These are phyloP conservation scores for Melanotaenia pygmaea DNA, from an alignment of 2,797 vertebrate genomes.

Conservation along the genomic window DNA sequence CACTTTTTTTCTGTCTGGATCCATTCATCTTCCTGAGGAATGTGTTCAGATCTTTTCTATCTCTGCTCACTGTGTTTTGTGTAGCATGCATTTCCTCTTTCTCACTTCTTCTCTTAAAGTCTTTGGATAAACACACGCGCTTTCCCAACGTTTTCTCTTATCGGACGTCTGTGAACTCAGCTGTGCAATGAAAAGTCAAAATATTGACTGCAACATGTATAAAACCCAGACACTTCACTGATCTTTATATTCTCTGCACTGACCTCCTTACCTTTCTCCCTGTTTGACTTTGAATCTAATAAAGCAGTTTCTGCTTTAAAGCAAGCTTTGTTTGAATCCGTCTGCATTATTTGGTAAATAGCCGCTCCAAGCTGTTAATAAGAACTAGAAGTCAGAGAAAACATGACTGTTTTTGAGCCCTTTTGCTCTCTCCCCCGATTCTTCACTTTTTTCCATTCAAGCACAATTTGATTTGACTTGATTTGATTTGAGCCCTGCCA, in stretches of 20 bases:
- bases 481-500: constrained; percentile 78
- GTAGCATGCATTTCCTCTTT: neutral
- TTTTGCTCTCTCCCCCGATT: constrained; percentile 14
- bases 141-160: constrained; percentile 1
- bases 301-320: constrained; percentile 40
- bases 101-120: constrained; percentile 4
- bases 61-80: neutral
- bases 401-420: constrained; percentile 39
- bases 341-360: constrained; percentile 58
- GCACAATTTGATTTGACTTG: constrained; percentile 75
- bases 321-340: constrained; percentile 39
- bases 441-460: constrained; percentile 49
- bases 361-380: constrained; percentile 49
- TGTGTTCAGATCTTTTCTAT: neutral
- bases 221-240: constrained; percentile 20
- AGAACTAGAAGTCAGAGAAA: constrained; percentile 47
- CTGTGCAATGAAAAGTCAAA: constrained; percentile 43
- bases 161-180: constrained; percentile 28
- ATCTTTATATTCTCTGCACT: constrained; percentile 39
- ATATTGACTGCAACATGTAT: constrained; percentile 25
- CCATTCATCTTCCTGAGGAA: constrained; percentile 1
- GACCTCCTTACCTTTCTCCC: constrained; percentile 19
- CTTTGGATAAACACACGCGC: constrained; percentile 15
- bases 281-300: constrained; percentile 34
- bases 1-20: constrained; percentile 28